Percentiles rank a stretch among this genome's conserved stretches.
These are phyloP conservation scores for Rhabdomys pumilio DNA, from an alignment of 2,797 vertebrate species.

Conservation along the genomic window DNA sequence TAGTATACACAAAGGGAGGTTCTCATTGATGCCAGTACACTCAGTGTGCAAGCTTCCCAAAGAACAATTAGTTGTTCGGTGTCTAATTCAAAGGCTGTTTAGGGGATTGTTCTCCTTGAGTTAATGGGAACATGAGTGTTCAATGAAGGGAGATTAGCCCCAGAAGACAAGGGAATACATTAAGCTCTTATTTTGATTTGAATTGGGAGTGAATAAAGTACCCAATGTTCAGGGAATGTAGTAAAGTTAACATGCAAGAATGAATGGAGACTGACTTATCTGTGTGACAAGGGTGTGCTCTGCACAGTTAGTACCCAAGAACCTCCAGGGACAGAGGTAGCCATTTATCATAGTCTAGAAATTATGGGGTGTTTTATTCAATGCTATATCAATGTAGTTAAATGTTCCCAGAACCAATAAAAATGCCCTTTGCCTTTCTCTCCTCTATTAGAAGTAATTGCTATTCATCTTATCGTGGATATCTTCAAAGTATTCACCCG, in stretches of 20 bases:
- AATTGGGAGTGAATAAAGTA: slow-evolving; percentile 76
- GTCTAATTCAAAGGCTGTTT: background rate
- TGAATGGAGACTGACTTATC: slow-evolving; percentile 62
- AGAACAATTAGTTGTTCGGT: background rate
- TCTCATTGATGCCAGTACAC: background rate
- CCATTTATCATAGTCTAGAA: slow-evolving; percentile 33
- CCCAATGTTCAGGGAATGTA: slow-evolving; percentile 54
- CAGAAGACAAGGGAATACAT: slow-evolving; percentile 82
- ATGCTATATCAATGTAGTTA: slow-evolving; percentile 68
- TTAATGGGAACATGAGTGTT: slow-evolving; percentile 61
- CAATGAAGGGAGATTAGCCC: slow-evolving; percentile 71
- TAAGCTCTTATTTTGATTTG: slow-evolving; percentile 76
- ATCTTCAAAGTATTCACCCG: slow-evolving; percentile 85
- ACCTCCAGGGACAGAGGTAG: background rate
- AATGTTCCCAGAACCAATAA: slow-evolving; percentile 82
- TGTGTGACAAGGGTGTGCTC: slow-evolving; percentile 38
- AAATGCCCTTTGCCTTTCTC: slow-evolving; percentile 78
- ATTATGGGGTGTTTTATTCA: slow-evolving; percentile 78
- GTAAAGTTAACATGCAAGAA: slow-evolving; percentile 70
- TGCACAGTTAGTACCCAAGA: background rate
- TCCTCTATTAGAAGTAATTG: slow-evolving; percentile 83
- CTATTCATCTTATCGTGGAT: slow-evolving; percentile 85
- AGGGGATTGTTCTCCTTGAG: slow-evolving; percentile 69
- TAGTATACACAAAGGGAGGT: background rate
- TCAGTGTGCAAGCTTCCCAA: background rate